Evolutionary conservation across 2,113 vertebrate species (phyloP).

Genomic region (Chloroceryle aenea): DNA sequence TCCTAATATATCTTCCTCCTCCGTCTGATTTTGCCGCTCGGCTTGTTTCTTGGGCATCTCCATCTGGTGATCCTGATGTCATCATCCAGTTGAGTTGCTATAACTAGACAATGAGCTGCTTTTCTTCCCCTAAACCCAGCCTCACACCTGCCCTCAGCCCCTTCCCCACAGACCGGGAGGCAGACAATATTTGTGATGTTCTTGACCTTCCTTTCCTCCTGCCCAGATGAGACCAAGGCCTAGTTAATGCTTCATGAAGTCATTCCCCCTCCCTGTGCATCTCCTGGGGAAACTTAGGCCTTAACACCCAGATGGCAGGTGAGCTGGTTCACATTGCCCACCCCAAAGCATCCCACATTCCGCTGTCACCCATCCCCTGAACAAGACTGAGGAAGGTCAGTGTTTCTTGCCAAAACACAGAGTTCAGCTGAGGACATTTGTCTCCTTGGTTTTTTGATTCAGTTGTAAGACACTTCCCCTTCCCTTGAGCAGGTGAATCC

Average conservation of each 20-base stretch:
- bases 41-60: slow-evolving; percentile 48
- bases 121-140: not conserved
- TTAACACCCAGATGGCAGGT: not conserved
- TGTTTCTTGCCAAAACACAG: not conserved
- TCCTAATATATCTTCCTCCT: slow-evolving; percentile 44
- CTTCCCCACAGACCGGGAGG: accelerated
- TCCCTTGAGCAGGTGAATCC: not conserved
- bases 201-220: not conserved
- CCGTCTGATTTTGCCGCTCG: slow-evolving; percentile 63
- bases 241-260: not conserved
- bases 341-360: not conserved
- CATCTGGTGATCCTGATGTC: slow-evolving; percentile 47
- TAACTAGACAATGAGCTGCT: not conserved
- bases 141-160: accelerated
- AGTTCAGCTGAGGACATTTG: not conserved
- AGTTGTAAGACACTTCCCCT: not conserved
- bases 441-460: not conserved
- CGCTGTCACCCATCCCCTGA: not conserved
- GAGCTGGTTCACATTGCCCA: not conserved
- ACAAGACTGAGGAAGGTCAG: not conserved
- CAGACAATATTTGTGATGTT: not conserved
- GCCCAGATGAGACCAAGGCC: not conserved
- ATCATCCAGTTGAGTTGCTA: slow-evolving; percentile 18
- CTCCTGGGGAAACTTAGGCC: not conserved
- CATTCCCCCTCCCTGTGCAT: not conserved